A percentile compares a stretch with the other conserved stretches of the same genome.
Conservation (phyloP, 2,888 invertebrate genomes). For the Athalia rosae region DNA sequence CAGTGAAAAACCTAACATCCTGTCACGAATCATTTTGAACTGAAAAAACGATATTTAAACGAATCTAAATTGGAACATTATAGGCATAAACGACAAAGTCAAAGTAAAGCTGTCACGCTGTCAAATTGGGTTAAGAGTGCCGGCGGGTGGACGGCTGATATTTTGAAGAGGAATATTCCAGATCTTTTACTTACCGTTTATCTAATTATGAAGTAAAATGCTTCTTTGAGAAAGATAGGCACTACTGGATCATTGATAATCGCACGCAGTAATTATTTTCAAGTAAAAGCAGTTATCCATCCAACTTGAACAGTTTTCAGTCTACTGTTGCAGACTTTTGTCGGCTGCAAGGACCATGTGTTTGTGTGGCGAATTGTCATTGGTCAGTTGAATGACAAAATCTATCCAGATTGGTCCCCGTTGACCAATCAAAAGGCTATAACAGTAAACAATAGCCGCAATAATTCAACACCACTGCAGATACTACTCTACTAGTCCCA, state of each 20-base stretch:
- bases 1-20: slow-evolving; percentile 54
- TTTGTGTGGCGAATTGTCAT: slow-evolving; percentile 68
- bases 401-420: slow-evolving; percentile 61
- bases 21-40: slow-evolving; percentile 37
- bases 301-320: background rate
- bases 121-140: slow-evolving; percentile 62
- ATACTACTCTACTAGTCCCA: background rate
- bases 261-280: background rate
- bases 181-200: slow-evolving; percentile 36
- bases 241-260: slow-evolving; percentile 22
- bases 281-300: slow-evolving; percentile 20
- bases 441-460: slow-evolving; percentile 44
- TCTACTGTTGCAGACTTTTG: slow-evolving; percentile 32
- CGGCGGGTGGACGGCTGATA: slow-evolving; percentile 47
- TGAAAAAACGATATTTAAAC: background rate
- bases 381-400: slow-evolving; percentile 53
- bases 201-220: slow-evolving; percentile 13
- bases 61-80: background rate
- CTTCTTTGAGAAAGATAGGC: background rate
- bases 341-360: slow-evolving; percentile 57
- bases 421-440: slow-evolving; percentile 58
- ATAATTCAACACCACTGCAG: slow-evolving; percentile 23
- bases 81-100: background rate
- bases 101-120: slow-evolving; percentile 48
- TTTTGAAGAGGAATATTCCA: slow-evolving; percentile 4